phyloP scores from a whole-genome alignment of 2,888 invertebrate genomes.

The Rhyacophila evoluta region DNA sequence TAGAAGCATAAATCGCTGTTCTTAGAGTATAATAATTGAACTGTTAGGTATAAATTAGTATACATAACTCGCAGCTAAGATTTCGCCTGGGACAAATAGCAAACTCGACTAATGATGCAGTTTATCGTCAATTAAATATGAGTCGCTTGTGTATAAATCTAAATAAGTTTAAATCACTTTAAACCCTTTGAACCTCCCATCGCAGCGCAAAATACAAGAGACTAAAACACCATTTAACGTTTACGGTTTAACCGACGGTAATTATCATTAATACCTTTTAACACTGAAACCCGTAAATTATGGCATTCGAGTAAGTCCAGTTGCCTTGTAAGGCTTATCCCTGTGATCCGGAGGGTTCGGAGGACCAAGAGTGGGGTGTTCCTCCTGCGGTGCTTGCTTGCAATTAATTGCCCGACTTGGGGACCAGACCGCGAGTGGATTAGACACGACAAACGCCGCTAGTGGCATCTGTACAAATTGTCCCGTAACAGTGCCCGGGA shows the following conservation, averaged over 20 bases:
- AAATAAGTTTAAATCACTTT: constrained; percentile 53
- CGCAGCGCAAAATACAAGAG: constrained; percentile 53
- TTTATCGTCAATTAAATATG: constrained; percentile 46
- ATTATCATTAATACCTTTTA: constrained; percentile 55
- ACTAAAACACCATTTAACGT: constrained; percentile 54
- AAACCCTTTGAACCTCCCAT: constrained; percentile 50
- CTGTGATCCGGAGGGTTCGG: constrained; percentile 46
- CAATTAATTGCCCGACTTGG: constrained; percentile 54
- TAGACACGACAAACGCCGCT: constrained; percentile 51
- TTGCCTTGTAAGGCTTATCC: constrained; percentile 55
- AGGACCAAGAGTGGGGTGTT: constrained; percentile 30
- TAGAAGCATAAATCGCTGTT: not conserved
- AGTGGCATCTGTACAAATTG: constrained; percentile 51
- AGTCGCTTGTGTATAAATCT: constrained; percentile 50
- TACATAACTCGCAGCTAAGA: constrained; percentile 17
- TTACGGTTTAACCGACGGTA: constrained; percentile 54
- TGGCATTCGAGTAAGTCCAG: constrained; percentile 54
- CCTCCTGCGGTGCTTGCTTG: constrained; percentile 39
- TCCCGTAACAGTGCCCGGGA: constrained; percentile 31
- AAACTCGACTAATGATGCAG: constrained; percentile 31
- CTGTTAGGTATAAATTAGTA: not conserved
- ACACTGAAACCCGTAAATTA: constrained; percentile 55
- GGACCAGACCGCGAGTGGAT: constrained; percentile 52
- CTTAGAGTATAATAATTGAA: not conserved
- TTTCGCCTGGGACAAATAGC: constrained; percentile 10